Evolutionary conservation across 37 sponge, comb jelly and placozoan genomes (phyloP), one percentile per base, ranked within the genome.

Genomic region (Chondrosia reniformis): DNA sequence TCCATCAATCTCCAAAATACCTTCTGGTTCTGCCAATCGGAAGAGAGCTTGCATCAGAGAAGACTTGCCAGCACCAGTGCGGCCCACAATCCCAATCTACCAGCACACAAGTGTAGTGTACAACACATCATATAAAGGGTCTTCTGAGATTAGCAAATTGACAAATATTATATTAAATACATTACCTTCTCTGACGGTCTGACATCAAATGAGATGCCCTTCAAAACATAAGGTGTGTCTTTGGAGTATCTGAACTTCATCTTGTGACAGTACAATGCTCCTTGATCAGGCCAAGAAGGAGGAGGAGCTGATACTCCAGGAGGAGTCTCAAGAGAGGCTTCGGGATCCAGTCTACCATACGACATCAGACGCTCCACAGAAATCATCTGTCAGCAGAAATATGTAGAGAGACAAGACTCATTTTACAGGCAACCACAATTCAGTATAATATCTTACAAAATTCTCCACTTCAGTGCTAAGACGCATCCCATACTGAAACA

Each of bases 61-160:
- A 32, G 92, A 92, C 69, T 95, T 95, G 31, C 96, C 96, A 64
- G 96, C 96, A 39, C 96, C 96, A 57, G 92, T 95, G 0, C 96
- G 76, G 33, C 96, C 96, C 0, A 95, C 87, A 62, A 95, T 86
- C 34, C 96, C 96, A 76, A 95, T 78, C 93, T 92, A 45, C 66
- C n/a, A 64, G 32, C 2, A 32, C 5, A 30, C 28, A 12, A 9
- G 33, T 3, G 33, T 64, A 9, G 10, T 19, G 52, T 15, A 49
- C 15, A 49, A 15, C 15, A 15, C 15, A 49, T 49, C 52, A 49
- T 19, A 49, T 49, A 49, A 19, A n/a, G n/a, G n/a, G n/a, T n/a
- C n/a, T n/a, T n/a, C n/a, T n/a, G n/a, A n/a, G n/a, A n/a, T n/a
- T n/a, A n/a, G n/a, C n/a, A n/a, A n/a, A n/a, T n/a, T n/a, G n/a